phyloP scores from a whole-genome alignment of 1,140 invertebrate species.

The Heterodera schachtii region DNA sequence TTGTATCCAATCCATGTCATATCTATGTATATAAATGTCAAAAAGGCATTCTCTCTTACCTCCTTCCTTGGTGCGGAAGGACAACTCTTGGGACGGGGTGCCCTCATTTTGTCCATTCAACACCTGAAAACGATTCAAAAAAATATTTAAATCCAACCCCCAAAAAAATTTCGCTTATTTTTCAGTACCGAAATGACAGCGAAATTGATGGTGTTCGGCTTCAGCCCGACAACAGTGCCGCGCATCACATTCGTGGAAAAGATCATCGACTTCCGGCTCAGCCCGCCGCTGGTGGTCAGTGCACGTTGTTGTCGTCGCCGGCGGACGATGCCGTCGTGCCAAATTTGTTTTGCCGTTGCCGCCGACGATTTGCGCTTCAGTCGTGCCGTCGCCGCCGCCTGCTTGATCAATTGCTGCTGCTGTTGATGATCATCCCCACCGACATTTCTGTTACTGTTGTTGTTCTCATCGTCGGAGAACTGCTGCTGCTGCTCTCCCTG shows the following conservation, averaged over 20 bases:
- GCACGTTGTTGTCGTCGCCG: no score
- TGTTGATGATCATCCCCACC: background rate
- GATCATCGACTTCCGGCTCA: conserved; percentile 32
- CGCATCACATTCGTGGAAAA: conserved; percentile 71
- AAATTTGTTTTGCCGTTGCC: background rate
- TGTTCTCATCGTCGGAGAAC: background rate
- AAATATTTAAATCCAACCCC: background rate
- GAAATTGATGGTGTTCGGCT: conserved; percentile 85
- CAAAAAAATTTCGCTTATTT: background rate
- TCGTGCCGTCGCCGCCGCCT: conserved; percentile 9
- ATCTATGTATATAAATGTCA: background rate
- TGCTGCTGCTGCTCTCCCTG: background rate
- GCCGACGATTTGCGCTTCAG: conserved; percentile 7
- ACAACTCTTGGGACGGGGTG: conserved; percentile 80
- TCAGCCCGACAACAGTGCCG: conserved; percentile 80
- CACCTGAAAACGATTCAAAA: conserved; percentile 70
- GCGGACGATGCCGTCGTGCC: no score
- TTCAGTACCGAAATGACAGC: conserved; percentile 73
- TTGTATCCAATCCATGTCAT: no score
- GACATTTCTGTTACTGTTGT: background rate
- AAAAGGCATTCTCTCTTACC: conserved; percentile 66
- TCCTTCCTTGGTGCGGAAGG: conserved; percentile 87
- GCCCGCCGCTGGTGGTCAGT: conserved; percentile 17
- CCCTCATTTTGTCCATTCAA: conserved; percentile 88
- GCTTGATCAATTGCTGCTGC: background rate